Evolutionary conservation across 2,888 invertebrate species (phyloP).

Genomic region (Drosophila multiciliata): DNA sequence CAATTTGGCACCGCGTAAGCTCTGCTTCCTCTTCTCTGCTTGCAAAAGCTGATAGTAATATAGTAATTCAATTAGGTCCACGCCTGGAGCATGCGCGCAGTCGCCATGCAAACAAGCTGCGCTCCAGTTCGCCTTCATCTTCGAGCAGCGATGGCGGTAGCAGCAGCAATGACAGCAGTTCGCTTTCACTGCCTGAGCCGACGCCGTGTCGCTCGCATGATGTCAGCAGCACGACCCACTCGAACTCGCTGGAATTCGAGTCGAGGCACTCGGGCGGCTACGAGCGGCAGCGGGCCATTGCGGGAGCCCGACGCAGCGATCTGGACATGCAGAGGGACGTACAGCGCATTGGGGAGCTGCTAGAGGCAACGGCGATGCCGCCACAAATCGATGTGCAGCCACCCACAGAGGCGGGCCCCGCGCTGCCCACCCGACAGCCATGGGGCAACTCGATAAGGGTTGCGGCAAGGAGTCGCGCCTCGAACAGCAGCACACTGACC

Average conservation of each 20-base stretch:
- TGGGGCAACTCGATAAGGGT: slow-evolving; percentile 69
- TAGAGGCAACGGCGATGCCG: slow-evolving; percentile 54
- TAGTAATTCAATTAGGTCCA: slow-evolving; percentile 41
- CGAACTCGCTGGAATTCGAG: slow-evolving; percentile 84
- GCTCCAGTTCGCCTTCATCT: slow-evolving; percentile 75
- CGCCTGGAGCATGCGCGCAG: slow-evolving; percentile 66
- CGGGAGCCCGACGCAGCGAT: slow-evolving; percentile 83
- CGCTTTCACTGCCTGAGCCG: slow-evolving; percentile 64
- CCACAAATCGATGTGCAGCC: slow-evolving; percentile 84
- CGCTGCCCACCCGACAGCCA: slow-evolving; percentile 28
- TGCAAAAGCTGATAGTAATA: neutral
- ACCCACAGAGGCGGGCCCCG: slow-evolving; percentile 64
- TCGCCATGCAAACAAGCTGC: slow-evolving; percentile 53
- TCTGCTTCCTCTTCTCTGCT: neutral
- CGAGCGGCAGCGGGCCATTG: slow-evolving; percentile 76
- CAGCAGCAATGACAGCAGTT: slow-evolving; percentile 76
- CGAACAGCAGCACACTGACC: slow-evolving; percentile 86
- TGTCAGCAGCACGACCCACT: slow-evolving; percentile 81
- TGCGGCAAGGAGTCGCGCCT: slow-evolving; percentile 80
- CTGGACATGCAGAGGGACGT: slow-evolving; percentile 82
- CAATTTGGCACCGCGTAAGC: slow-evolving; percentile 83
- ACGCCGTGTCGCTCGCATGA: slow-evolving; percentile 72
- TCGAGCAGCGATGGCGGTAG: slow-evolving; percentile 69
- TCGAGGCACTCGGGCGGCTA: slow-evolving; percentile 82
- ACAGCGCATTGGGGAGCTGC: slow-evolving; percentile 75